Evolutionary conservation across 2,888 invertebrate species (phyloP).

Genomic region (Cremastinae sp.): DNA sequence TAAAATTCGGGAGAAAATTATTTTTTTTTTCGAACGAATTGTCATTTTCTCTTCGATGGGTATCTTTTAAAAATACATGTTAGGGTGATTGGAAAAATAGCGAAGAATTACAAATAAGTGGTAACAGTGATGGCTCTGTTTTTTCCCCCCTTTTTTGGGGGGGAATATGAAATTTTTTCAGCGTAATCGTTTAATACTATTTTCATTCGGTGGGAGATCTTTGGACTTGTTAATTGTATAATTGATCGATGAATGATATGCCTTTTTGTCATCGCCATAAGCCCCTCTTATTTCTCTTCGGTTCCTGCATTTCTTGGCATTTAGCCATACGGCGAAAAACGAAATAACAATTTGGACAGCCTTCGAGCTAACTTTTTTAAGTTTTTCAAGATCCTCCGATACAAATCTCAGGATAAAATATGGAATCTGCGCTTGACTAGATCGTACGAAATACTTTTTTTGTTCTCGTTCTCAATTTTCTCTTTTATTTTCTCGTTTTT

Average conservation of each 20-base stretch:
- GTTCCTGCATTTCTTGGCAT: not conserved
- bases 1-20: too few species aligned
- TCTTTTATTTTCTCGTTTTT: not conserved
- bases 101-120: constrained; percentile 13
- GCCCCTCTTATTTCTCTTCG: constrained; percentile 18
- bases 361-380: not conserved
- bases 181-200: constrained; percentile 32
- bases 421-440: constrained; percentile 40
- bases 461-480: not conserved
- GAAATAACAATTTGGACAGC: constrained; percentile 7
- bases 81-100: constrained; percentile 44
- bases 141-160: not conserved
- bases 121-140: constrained; percentile 26
- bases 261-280: constrained; percentile 47
- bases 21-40: too few species aligned
- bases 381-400: not conserved
- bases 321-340: constrained; percentile 41
- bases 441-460: constrained; percentile 41
- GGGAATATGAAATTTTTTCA: constrained; percentile 22
- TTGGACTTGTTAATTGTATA: constrained; percentile 48
- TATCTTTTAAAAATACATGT: not conserved
- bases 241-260: constrained; percentile 60
- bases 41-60: too few species aligned
- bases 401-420: constrained; percentile 14
- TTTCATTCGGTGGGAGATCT: constrained; percentile 41